Evolutionary conservation across 2,797 vertebrate genomes (phyloP), one percentile per base, ranked within the genome.

Genomic region (Notoglanidium macrostoma): DNA sequence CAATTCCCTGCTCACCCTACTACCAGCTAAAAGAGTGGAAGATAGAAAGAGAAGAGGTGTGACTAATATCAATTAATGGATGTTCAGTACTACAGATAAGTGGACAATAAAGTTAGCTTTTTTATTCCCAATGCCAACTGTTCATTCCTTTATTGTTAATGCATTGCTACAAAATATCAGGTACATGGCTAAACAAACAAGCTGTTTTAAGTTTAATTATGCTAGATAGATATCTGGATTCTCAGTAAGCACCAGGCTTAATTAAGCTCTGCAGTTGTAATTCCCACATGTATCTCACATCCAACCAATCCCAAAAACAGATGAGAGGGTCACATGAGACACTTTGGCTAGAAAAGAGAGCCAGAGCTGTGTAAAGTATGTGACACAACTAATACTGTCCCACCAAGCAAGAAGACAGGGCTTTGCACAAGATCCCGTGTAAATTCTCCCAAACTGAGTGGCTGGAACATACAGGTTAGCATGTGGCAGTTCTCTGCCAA

Each of bases 1-100:
- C 26, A 99, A 96, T 94, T 99, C 98, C 85, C 96, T 97, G 94
- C 97, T 99, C 89, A 99, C 98, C n/a, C 97, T 96, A 91, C 98
- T 99, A 90, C 97, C 98, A 55, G 96, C 98, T 99, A 90, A 88
- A 83, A 83, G 87, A 86, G 84, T 55, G 49, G 15, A 86, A 88
- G 83, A 72, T 51, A 90, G 83, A 63, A 51, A 84, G 11, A 83
- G 10, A 89, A 85, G 15, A 84, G 89, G 44, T 90, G 2, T 46
- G 1, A 57, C n/a, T 26, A 44, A 80, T 49, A 79, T 67, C n/a
- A n/a, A 21, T n/a, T 19, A 32, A 17, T 61, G 7, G 14, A 61
- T 57, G 29, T 85, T 70, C 19, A 61, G 23, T 44, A 81, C 29
- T 1, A 51, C 40, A 85, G 10, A 65, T 11, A 73, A 63, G 87